Conservation (phyloP, 2,888 invertebrate species). For the Arenicola marina region DNA sequence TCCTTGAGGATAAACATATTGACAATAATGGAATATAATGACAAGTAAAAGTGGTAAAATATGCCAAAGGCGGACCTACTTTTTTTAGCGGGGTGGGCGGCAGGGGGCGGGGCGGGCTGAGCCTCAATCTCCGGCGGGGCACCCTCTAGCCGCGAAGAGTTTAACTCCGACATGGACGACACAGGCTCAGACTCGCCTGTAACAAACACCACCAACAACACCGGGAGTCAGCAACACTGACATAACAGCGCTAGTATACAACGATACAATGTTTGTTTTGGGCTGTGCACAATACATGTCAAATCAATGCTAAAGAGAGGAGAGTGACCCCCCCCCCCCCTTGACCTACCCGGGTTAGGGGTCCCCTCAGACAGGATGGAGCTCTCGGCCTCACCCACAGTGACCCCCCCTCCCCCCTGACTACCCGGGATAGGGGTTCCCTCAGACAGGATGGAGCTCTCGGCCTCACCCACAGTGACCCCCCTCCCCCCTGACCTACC, state of each 20-base stretch:
- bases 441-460: slow-evolving; percentile 8
- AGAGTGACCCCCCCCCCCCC: background rate
- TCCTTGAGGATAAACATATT: too few relatives aligned
- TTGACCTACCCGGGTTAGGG: slow-evolving; percentile 18
- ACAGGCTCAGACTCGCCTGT: slow-evolving; percentile 19
- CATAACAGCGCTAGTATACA: background rate
- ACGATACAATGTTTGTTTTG: background rate
- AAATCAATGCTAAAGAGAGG: too few relatives aligned
- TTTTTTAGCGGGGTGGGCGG: slow-evolving; percentile 2
- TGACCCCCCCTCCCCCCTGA: background rate
- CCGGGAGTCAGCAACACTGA: background rate
- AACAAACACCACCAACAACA: background rate
- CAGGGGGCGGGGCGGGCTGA: background rate
- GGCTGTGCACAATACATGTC: too few relatives aligned
- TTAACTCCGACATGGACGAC: slow-evolving; percentile 5
- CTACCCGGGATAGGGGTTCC: slow-evolving; percentile 25
- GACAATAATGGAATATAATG: too few relatives aligned
- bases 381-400: background rate
- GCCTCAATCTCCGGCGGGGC: too few relatives aligned
- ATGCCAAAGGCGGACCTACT: background rate
- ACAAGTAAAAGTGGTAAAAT: background rate
- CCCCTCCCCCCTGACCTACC: slow-evolving; percentile 7
- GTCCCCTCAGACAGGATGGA: slow-evolving; percentile 19
- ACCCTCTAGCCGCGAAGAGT: background rate
- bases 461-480: background rate